A percentile compares a stretch with the other conserved stretches of the same genome.
Evolutionary conservation across 2,797 vertebrate genomes (phyloP).

Genomic region (Eospalax fontanierii): DNA sequence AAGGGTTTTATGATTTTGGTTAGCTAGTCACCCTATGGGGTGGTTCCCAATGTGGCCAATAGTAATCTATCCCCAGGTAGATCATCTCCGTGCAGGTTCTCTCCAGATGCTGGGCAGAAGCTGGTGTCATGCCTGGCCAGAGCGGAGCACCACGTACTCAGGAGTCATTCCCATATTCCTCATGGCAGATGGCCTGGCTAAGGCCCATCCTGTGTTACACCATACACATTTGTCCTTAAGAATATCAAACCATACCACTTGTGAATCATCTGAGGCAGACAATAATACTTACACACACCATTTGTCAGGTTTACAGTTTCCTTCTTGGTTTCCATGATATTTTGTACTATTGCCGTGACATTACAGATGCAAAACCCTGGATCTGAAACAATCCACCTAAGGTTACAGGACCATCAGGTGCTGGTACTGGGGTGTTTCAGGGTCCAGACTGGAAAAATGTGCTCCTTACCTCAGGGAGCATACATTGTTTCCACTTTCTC

Average conservation of each 20-base stretch:
- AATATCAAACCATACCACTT: background rate
- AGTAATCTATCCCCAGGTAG: too few relatives aligned
- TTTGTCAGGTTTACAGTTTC: background rate
- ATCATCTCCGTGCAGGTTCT: too few relatives aligned
- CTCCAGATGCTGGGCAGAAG: too few relatives aligned
- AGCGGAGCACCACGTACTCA: too few relatives aligned
- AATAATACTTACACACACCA: background rate
- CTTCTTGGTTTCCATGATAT: background rate
- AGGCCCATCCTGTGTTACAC: too few relatives aligned
- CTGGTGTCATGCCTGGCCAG: too few relatives aligned
- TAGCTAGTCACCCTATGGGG: too few relatives aligned
- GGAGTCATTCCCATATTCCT: too few relatives aligned
- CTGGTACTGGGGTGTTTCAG: background rate
- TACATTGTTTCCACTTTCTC: background rate
- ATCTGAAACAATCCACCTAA: background rate
- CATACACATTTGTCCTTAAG: constrained; percentile 3
- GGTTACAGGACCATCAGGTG: background rate
- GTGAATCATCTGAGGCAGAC: background rate
- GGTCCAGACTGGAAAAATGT: background rate
- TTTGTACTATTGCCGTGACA: background rate
- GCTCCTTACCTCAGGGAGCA: background rate
- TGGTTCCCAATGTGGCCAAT: too few relatives aligned
- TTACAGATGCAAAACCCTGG: background rate
- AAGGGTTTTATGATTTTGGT: too few relatives aligned
- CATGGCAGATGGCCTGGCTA: too few relatives aligned